These are phyloP conservation scores for Azorinus chamasolen DNA, from an alignment of 2,888 invertebrate species.

Conservation along the genomic window DNA sequence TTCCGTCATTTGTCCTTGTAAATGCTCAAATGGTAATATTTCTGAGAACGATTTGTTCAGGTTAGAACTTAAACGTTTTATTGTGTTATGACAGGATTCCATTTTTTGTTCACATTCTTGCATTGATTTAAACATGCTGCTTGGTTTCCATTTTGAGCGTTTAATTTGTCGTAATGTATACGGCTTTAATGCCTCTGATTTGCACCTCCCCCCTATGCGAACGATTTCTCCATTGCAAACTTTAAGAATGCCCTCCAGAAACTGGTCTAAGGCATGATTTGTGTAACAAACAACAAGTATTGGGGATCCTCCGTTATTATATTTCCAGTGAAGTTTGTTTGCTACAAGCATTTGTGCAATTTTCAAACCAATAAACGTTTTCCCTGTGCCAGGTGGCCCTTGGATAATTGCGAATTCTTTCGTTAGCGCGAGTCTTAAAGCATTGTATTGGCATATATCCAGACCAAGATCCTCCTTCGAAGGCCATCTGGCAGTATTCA, in stretches of 20 bases:
- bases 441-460: slow-evolving; percentile 80
- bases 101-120: slow-evolving; percentile 58
- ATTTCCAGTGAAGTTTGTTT: slow-evolving; percentile 86
- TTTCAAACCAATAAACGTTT: slow-evolving; percentile 93
- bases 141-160: slow-evolving; percentile 36
- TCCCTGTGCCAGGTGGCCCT: slow-evolving; percentile 95
- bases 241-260: slow-evolving; percentile 79
- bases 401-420: slow-evolving; percentile 83
- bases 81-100: slow-evolving; percentile 31
- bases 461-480: slow-evolving; percentile 69
- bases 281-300: slow-evolving; percentile 84
- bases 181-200: slow-evolving; percentile 67
- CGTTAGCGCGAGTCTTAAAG: slow-evolving; percentile 80
- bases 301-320: slow-evolving; percentile 82
- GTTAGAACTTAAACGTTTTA: slow-evolving; percentile 55
- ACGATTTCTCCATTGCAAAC: slow-evolving; percentile 74
- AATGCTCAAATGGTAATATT: slow-evolving; percentile 41
- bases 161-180: slow-evolving; percentile 57
- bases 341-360: slow-evolving; percentile 89
- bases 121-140: slow-evolving; percentile 42
- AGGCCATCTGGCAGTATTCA: slow-evolving; percentile 72
- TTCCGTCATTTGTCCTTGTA: slow-evolving; percentile 54
- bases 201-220: slow-evolving; percentile 81
- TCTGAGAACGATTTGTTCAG: slow-evolving; percentile 56
- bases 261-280: slow-evolving; percentile 85